Conservation (phyloP, 2,888 invertebrate genomes). For the Polydrusus pterygomalis region DNA sequence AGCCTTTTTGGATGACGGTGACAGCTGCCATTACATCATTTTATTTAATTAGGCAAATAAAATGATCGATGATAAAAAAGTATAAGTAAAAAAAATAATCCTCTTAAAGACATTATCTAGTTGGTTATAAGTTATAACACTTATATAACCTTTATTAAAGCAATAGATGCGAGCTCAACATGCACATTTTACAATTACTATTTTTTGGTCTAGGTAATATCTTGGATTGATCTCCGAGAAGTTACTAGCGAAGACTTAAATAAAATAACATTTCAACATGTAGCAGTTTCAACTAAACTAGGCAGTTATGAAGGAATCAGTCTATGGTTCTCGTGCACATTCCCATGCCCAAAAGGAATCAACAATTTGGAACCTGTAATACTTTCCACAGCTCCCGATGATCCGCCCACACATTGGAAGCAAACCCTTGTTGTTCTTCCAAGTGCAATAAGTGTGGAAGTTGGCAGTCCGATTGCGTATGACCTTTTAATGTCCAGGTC, state of each 20-base stretch:
- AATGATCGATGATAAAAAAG: too few species aligned
- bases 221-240: conserved; percentile 81
- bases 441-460: conserved; percentile 75
- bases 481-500: conserved; percentile 78
- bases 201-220: conserved; percentile 72
- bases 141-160: too few species aligned
- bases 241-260: conserved; percentile 77
- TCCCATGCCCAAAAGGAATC: conserved; percentile 67
- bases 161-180: too few species aligned
- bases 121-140: too few species aligned
- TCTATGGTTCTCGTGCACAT: conserved; percentile 87
- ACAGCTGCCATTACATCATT: too few species aligned
- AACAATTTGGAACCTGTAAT: conserved; percentile 65
- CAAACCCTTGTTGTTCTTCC: conserved; percentile 86
- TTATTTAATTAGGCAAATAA: too few species aligned
- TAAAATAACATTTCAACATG: conserved; percentile 76
- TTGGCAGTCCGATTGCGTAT: conserved; percentile 81
- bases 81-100: too few species aligned
- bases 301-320: conserved; percentile 85
- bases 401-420: conserved; percentile 81
- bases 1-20: too few species aligned
- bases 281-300: conserved; percentile 75
- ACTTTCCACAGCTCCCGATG: conserved; percentile 77
- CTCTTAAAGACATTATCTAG: too few species aligned
- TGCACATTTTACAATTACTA: too few species aligned